These are phyloP conservation scores for Zophobas atratus DNA, from an alignment of 1,140 invertebrate species.

Conservation along the genomic window DNA sequence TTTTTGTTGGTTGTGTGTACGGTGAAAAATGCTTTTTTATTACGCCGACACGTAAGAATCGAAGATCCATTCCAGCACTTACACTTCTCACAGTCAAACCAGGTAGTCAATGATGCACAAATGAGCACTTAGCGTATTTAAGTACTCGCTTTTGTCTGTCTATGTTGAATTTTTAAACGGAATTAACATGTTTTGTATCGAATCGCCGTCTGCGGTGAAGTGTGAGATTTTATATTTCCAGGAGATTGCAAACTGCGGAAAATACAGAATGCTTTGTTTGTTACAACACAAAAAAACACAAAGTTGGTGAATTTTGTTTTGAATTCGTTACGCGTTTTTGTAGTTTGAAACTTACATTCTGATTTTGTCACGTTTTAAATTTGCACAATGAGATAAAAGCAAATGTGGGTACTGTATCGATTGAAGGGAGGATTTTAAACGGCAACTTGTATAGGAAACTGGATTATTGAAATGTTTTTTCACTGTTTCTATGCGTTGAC, in stretches of 20 bases:
- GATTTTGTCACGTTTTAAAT: neutral
- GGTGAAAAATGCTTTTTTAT: too few relatives aligned
- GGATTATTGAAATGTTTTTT: neutral
- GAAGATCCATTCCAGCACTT: too few relatives aligned
- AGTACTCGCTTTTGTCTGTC: too few relatives aligned
- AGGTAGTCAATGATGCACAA: too few relatives aligned
- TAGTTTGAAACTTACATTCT: conserved; percentile 4
- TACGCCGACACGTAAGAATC: too few relatives aligned
- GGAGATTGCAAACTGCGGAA: conserved; percentile 7
- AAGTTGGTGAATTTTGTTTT: conserved; percentile 20
- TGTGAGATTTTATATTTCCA: neutral
- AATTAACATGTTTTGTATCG: too few relatives aligned
- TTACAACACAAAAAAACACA: neutral
- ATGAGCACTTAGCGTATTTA: too few relatives aligned
- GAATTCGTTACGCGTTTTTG: conserved; percentile 25
- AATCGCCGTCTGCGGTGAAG: too few relatives aligned
- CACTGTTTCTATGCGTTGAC: neutral
- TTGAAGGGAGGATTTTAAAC: conserved; percentile 1
- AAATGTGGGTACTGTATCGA: conserved; percentile 4
- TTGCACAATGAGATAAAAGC: conserved; percentile 6
- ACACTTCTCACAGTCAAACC: too few relatives aligned
- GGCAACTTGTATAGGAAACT: neutral
- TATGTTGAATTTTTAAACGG: too few relatives aligned
- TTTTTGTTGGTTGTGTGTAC: too few relatives aligned
- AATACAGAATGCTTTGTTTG: conserved; percentile 2